These are phyloP conservation scores for Solenodon paradoxus DNA, from an alignment of 2,113 vertebrate genomes.

Conservation along the genomic window DNA sequence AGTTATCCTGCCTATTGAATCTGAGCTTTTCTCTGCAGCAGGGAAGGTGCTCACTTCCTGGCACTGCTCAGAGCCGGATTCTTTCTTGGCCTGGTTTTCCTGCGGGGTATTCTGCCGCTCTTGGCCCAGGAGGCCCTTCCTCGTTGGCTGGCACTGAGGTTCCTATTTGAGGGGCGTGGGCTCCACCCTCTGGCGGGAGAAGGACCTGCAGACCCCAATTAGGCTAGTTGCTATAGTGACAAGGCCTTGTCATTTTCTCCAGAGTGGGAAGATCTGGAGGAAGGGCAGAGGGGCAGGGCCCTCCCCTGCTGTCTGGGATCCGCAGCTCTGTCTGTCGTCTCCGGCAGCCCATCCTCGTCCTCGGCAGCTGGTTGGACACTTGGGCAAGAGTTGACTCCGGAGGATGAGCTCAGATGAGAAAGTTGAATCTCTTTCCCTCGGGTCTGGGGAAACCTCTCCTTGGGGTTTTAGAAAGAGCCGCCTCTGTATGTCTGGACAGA, in stretches of 20 bases:
- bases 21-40: neutral
- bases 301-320: no score
- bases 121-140: neutral
- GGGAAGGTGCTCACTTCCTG: neutral
- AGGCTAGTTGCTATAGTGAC: constrained; percentile 74
- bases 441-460: neutral
- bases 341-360: rapidly evolving
- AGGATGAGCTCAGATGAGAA: rapidly evolving
- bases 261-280: constrained; percentile 8
- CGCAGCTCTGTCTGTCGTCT: no score
- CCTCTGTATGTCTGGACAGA: rapidly evolving
- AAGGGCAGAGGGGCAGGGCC: neutral
- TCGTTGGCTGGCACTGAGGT: rapidly evolving
- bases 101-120: neutral
- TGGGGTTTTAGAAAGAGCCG: no score
- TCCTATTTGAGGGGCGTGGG: neutral
- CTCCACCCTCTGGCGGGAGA: constrained; percentile 68
- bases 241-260: constrained; percentile 50
- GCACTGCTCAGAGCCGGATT: neutral
- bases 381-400: rapidly evolving
- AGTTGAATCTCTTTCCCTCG: neutral
- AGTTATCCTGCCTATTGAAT: rapidly evolving
- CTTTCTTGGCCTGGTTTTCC: constrained; percentile 42
- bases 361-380: neutral
- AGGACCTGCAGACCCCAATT: constrained; percentile 59